Conservation (phyloP, 2,888 invertebrate genomes). For the Cantharis flavilabris region DNA sequence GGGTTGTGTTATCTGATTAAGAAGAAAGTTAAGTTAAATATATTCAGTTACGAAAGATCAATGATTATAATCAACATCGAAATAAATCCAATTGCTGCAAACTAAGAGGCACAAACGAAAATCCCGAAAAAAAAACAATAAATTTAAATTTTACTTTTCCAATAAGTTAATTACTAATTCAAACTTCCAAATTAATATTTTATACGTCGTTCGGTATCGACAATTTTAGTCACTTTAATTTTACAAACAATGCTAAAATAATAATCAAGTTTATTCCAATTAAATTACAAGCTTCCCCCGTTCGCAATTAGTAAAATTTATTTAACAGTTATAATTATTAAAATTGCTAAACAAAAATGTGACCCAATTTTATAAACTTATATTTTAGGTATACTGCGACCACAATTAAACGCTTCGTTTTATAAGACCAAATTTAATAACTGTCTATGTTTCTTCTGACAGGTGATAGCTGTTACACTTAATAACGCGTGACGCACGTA, state of each 20-base stretch:
- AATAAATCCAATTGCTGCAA: conserved; percentile 18
- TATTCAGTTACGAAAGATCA: conserved; percentile 27
- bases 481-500: conserved; percentile 6
- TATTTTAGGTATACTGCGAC: background rate
- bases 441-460: background rate
- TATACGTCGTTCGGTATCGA: background rate
- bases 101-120: background rate
- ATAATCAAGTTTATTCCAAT: background rate
- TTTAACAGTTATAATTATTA: background rate
- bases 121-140: background rate
- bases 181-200: background rate
- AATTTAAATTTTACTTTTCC: background rate
- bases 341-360: background rate
- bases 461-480: conserved; percentile 8
- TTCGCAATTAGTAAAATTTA: background rate
- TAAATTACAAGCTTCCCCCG: background rate
- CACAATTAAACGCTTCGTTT: background rate
- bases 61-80: conserved; percentile 27
- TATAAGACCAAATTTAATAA: conserved; percentile 3
- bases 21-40: conserved; percentile 27
- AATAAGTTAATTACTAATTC: background rate
- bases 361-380: background rate
- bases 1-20: conserved; percentile 29
- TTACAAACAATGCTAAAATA: background rate
- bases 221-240: background rate